These are phyloP conservation scores for Agrilus cyanescens DNA, from an alignment of 2,888 invertebrate species.

Conservation along the genomic window DNA sequence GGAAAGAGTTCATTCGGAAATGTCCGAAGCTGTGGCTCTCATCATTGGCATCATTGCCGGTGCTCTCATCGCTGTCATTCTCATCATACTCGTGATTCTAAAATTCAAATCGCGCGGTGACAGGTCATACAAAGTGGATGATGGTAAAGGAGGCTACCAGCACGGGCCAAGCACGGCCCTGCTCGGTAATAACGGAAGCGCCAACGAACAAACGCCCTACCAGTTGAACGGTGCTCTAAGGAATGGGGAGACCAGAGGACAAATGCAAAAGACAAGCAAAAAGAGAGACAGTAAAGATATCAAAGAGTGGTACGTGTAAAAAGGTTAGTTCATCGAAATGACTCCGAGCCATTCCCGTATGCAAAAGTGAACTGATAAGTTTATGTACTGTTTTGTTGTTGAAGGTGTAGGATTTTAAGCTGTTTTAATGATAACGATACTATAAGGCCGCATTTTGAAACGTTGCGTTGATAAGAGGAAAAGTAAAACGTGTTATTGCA, in stretches of 20 bases:
- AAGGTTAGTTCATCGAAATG: conserved; percentile 15
- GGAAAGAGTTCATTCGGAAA: conserved; percentile 52
- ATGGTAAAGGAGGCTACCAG: conserved; percentile 57
- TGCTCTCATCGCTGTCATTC: conserved; percentile 78
- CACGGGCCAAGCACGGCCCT: conserved; percentile 72
- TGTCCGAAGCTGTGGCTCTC: conserved; percentile 61
- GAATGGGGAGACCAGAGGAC: conserved; percentile 36
- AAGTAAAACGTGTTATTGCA: no score
- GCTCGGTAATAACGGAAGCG: conserved; percentile 45
- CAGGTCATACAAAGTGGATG: conserved; percentile 88
- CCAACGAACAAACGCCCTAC: conserved; percentile 37
- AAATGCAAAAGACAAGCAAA: conserved; percentile 35
- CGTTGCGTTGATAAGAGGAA: no score
- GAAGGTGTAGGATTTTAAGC: not conserved
- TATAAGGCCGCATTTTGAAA: no score
- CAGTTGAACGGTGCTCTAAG: conserved; percentile 41
- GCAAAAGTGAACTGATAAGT: no score
- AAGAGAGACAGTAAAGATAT: conserved; percentile 78
- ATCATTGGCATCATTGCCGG: conserved; percentile 85
- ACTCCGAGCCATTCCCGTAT: conserved; percentile 29
- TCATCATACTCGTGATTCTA: conserved; percentile 80
- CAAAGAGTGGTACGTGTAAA: conserved; percentile 93
- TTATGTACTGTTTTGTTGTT: conserved; percentile 6
- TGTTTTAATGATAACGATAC: no score
- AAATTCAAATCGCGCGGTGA: conserved; percentile 79